A percentile compares a stretch with the other conserved stretches of the same genome.
Conservation (phyloP, 2,113 vertebrate species). For the Canis aureus region DNA sequence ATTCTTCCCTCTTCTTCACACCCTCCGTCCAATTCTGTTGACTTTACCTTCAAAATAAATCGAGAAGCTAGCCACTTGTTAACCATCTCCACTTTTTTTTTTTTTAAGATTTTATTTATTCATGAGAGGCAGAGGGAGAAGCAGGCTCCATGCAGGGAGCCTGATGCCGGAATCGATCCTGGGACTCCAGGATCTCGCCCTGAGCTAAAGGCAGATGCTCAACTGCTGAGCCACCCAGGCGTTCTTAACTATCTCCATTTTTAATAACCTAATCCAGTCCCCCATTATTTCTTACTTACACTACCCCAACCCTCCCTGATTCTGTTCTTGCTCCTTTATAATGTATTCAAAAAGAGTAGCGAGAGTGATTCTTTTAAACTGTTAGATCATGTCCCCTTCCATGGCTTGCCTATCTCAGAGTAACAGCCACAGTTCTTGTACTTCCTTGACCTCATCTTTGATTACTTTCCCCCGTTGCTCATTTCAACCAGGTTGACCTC, state of each 20-base stretch:
- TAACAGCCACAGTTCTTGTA: neutral
- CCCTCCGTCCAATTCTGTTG: neutral
- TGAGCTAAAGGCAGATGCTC: no score
- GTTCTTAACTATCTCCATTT: neutral
- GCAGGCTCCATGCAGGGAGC: no score
- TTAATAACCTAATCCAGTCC: neutral
- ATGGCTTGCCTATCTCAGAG: neutral
- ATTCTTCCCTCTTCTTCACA: neutral
- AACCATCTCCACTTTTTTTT: neutral
- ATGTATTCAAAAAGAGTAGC: neutral
- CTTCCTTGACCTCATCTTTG: neutral
- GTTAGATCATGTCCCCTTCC: neutral
- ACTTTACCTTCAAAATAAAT: neutral
- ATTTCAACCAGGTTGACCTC: neutral
- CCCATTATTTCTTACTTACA: neutral
- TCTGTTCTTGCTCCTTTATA: neutral
- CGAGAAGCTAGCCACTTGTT: neutral
- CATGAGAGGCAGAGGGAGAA: no score
- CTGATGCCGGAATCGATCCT: no score
- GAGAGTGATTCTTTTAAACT: neutral
- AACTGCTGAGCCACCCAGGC: neutral
- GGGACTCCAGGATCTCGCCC: no score
- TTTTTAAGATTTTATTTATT: no score
- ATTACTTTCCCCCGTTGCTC: neutral
- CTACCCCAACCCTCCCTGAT: neutral